Conservation (phyloP, 2,797 vertebrate genomes). For the Macropus fuliginosus region DNA sequence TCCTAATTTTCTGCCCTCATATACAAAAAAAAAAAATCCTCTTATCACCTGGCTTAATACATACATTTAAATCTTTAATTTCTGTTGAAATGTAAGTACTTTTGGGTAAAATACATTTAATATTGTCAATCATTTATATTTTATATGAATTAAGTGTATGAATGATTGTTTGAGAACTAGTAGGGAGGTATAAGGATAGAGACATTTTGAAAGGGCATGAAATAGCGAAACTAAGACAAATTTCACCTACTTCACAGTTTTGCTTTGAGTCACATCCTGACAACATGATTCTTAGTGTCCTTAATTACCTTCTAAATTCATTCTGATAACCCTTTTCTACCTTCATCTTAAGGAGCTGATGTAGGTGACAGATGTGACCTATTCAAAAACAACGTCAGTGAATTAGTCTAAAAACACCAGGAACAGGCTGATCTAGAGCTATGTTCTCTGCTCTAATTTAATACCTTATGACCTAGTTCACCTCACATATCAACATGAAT, state of each 20-base stretch:
- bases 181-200: not conserved
- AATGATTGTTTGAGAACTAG: not conserved
- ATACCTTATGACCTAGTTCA: not conserved
- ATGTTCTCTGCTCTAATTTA: constrained; percentile 19
- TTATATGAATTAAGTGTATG: not conserved
- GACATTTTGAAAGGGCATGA: not conserved
- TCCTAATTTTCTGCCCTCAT: not conserved
- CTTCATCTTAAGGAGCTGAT: not conserved
- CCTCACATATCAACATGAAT: not conserved
- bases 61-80: not conserved
- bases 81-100: not conserved
- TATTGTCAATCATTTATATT: not conserved
- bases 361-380: not conserved
- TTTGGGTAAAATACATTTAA: not conserved
- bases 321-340: constrained; percentile 23
- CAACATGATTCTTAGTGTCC: not conserved
- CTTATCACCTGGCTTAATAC: not conserved
- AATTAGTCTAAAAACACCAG: not conserved
- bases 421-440: not conserved
- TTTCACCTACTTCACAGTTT: not conserved
- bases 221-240: not conserved
- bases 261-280: not conserved
- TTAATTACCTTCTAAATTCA: not conserved
- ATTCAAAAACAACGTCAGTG: not conserved
- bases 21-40: not conserved